A percentile compares a stretch with the other conserved stretches of the same genome.
phyloP scores from a whole-genome alignment of 2,888 invertebrate genomes.

The Drosophila neutralis region DNA sequence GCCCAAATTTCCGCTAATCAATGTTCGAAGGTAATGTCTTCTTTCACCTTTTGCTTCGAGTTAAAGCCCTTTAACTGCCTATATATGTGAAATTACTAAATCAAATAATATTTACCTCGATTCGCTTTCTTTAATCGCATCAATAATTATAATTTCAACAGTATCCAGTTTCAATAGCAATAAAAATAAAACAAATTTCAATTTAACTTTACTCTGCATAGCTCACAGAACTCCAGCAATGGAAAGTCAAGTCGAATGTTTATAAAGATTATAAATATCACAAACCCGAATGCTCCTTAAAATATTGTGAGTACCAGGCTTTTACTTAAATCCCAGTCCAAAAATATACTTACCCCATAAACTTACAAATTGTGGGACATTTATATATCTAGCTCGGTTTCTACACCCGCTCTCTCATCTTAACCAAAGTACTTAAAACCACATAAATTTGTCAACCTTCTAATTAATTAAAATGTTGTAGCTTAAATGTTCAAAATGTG shows the following conservation, averaged over 20 bases:
- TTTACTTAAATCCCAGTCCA: background rate
- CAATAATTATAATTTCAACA: background rate
- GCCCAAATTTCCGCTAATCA: constrained; percentile 31
- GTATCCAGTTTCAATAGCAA: background rate
- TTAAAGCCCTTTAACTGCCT: background rate
- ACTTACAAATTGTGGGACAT: background rate
- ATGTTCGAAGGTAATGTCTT: constrained; percentile 8
- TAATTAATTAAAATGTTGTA: constrained; percentile 9
- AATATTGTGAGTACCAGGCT: background rate
- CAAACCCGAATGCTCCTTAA: background rate
- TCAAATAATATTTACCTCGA: background rate
- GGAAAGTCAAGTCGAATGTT: background rate
- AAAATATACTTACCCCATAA: background rate
- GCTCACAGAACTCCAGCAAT: background rate
- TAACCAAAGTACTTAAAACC: background rate
- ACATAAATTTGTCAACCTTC: background rate
- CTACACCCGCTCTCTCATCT: background rate
- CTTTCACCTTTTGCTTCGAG: constrained; percentile 4
- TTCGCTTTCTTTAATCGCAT: background rate
- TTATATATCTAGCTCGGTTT: background rate
- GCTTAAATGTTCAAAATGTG: background rate
- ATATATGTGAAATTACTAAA: background rate
- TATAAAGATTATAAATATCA: background rate
- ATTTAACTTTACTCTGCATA: background rate
- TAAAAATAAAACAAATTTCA: background rate